A percentile compares a stretch with the other conserved stretches of the same genome.
These are phyloP conservation scores for Lordiphosa collinella DNA, from an alignment of 1,140 invertebrate species.

Conservation along the genomic window DNA sequence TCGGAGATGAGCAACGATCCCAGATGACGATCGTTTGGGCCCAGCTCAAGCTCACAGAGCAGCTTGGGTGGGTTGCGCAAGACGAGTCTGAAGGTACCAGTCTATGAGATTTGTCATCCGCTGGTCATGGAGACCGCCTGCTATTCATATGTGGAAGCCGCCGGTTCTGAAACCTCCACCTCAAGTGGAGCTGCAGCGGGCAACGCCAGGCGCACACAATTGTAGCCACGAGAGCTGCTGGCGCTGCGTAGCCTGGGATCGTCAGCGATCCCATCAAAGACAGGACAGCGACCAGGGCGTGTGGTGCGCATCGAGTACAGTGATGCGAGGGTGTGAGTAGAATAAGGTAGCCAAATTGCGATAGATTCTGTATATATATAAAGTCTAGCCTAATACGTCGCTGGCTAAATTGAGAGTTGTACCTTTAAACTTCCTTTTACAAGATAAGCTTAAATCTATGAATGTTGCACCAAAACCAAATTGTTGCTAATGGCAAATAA, in stretches of 20 bases:
- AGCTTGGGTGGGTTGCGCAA: slow-evolving; percentile 77
- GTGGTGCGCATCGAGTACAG: slow-evolving; percentile 66
- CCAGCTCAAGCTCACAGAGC: slow-evolving; percentile 76
- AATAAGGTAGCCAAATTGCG: slow-evolving; percentile 29
- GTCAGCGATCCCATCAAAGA: slow-evolving; percentile 13
- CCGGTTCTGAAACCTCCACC: slow-evolving; percentile 19
- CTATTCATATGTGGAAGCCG: slow-evolving; percentile 61
- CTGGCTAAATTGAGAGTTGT: slow-evolving; percentile 61
- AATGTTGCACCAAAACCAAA: slow-evolving; percentile 45
- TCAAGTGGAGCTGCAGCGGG: slow-evolving; percentile 8
- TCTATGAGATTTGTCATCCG: slow-evolving; percentile 78
- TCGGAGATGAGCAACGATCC: slow-evolving; percentile 80
- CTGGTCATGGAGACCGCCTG: slow-evolving; percentile 74
- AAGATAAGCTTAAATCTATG: slow-evolving; percentile 25
- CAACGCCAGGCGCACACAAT: slow-evolving; percentile 54
- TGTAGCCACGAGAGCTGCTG: slow-evolving; percentile 71
- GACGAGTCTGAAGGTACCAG: slow-evolving; percentile 68
- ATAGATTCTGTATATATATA: slow-evolving; percentile 23
- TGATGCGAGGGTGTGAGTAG: slow-evolving; percentile 52
- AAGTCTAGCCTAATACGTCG: slow-evolving; percentile 21
- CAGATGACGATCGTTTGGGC: slow-evolving; percentile 81
- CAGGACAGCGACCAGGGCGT: slow-evolving; percentile 52
- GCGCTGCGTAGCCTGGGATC: slow-evolving; percentile 51
- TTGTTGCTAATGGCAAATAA: slow-evolving; percentile 49
- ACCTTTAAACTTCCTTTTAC: slow-evolving; percentile 45